phyloP scores from a whole-genome alignment of 2,888 invertebrate genomes.

The Hymenopus coronatus region DNA sequence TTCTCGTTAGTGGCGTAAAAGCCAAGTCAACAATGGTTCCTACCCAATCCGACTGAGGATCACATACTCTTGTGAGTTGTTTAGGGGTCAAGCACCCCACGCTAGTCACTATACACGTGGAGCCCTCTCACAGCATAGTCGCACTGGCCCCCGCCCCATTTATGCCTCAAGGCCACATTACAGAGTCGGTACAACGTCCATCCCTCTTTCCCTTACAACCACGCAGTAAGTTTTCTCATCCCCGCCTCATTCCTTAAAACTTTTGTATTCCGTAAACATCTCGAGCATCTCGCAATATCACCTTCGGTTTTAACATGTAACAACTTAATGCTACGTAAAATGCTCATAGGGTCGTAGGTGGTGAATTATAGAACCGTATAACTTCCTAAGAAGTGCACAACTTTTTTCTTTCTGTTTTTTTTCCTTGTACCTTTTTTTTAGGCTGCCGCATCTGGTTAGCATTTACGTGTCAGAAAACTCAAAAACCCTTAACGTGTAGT shows the following conservation, averaged over 20 bases:
- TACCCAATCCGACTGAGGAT: too few relatives aligned
- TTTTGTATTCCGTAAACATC: neutral
- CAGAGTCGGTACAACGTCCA: constrained; percentile 16
- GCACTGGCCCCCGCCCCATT: constrained; percentile 31
- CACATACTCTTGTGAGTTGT: constrained; percentile 6
- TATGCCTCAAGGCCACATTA: constrained; percentile 26
- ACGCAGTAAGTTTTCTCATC: neutral
- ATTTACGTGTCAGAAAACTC: neutral
- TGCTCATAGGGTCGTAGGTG: neutral
- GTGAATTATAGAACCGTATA: neutral
- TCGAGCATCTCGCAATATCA: neutral
- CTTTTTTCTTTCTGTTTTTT: neutral
- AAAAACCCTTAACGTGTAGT: neutral
- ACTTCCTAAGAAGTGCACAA: neutral
- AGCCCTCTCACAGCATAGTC: constrained; percentile 27
- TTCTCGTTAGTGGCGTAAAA: too few relatives aligned
- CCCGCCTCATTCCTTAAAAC: constrained; percentile 10
- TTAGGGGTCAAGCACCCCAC: constrained; percentile 31
- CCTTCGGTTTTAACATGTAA: neutral
- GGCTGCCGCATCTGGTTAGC: neutral
- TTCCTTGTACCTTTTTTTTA: neutral
- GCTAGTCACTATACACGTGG: constrained; percentile 29
- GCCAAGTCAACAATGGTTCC: too few relatives aligned
- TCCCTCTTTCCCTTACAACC: neutral
- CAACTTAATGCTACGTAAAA: neutral